Base-by-base conservation (phyloP, 2,797 vertebrate species). In the Clamator glandarius region DNA sequence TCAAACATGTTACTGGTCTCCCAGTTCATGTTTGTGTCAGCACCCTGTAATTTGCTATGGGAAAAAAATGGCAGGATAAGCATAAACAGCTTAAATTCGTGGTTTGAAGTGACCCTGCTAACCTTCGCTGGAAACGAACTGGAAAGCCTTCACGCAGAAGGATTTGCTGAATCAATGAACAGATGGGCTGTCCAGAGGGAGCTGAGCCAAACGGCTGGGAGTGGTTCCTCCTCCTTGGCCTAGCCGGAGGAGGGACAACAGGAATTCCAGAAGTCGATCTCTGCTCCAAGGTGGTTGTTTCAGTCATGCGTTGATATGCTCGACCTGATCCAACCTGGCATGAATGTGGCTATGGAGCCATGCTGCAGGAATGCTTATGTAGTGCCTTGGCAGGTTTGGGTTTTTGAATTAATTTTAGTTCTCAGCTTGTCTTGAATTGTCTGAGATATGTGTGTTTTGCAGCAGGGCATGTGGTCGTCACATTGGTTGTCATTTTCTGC, bases 41-140 rank as follows among this genome's bases (percentile, higher is more conserved):
- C 92, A 48, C 21, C 72, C 85, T 91, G 63, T 79, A 61, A 73
- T 87, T 88, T 41, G 52, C 83, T 80, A 62, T 7, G 7, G 89
- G 87, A 26, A 64, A 67, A 90, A 90, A 68, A 90, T 92, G 89
- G 86, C 91, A 90, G 87, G 77, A 72, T 75, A 66, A 93, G 46
- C 41, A 78, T 72, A 63, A 89, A 63, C 17, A 19, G 86, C 80
- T 92, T 84, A 78, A 87, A 86, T 86, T 54, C 84, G 84, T 87
- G 89, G 83, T 92, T 95, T 92, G 80, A 74, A 20, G 68, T 74
- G 62, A 67, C 52, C 80, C 89, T 3, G 3, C 54, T 70, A 44
- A 81, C 91, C 73, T 84, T 78, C 51, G 57, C 79, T 90, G 80
- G 89, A 50, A 88, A 89, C 12, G 4, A 74, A 41, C 8, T 11